Evolutionary conservation across 2,797 vertebrate genomes (phyloP), one percentile per base, ranked within the genome.

Genomic region (Aotus griseimembra): DNA sequence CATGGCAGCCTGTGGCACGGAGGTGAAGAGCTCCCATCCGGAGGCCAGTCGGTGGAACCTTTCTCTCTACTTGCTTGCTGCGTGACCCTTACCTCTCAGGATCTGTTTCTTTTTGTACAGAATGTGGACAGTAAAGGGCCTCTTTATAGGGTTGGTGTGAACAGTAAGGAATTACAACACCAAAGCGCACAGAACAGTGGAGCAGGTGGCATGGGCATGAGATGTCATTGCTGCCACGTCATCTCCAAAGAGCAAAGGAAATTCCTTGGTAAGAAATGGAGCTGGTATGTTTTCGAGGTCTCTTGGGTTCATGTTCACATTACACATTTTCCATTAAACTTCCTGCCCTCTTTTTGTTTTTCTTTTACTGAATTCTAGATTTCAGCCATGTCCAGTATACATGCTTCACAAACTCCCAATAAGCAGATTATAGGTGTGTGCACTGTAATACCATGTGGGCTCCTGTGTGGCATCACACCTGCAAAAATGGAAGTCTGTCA

Each of bases 1-100:
- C 0, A 4, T 6, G 17, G 44, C 4, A 0, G 39, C 24, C 30
- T 22, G 7, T 3, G 3, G 46, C 72, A 1, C 7, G n/a, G 52
- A 50, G 50, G 58, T 17, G 30, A 57, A 46, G 24, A 22, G 13
- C 28, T n/a, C 7, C 41, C 2, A 15, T 15, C 28, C 8, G 5
- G 73, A 46, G 19, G 26, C 20, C 64, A 15, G 4, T 0, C 11
- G 4, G 12, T 1, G 4, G 52, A 52, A 39, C 2, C 46, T 5
- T 17, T 26, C 57, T 57, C 41, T 36, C 5, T 13, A 0, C 33
- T 4, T 15, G 5, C 77, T 17, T 70, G 6, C 46, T 19, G 22
- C 22, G 13, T 36, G 24, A 17, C 24, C 4, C 19, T 39, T n/a
- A 4, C 55, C 48, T 77, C 26, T 41, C 11, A 1, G 26, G 24